Evolutionary conservation across 2,888 invertebrate species (phyloP), one percentile per base, ranked within the genome.

Genomic region (Ctena decussata): DNA sequence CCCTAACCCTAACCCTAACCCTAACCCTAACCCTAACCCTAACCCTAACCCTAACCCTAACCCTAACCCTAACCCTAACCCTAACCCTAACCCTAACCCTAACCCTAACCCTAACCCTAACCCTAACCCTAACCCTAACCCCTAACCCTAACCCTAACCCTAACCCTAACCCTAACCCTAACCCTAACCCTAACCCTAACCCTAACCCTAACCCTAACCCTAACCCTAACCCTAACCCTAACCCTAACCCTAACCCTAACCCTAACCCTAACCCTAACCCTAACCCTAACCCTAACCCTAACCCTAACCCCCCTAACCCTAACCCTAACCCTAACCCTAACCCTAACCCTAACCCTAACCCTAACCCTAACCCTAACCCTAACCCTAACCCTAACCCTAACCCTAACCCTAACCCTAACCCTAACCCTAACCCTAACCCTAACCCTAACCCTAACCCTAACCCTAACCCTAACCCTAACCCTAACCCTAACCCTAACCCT

Each of bases 341-440:
- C 60, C 60, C 60, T 21, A 6, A 60, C 27, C 60, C 60, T 11
- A 6, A 60, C 27, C 72, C 41, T 44, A 41, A 72, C 72, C 72
- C 72, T 44, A 41, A 72, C 41, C 72, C 72, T 27, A 41, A 44
- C 72, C 44, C 44, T 44, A 60, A 60, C 65, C 77, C 77, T 65
- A 37, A 77, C 60, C 77, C 77, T 65, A 60, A 24, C 60, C 49
- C 49, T 49, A 11, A 8, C 49, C 79, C 75, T 18, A 8, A 8
- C 60, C 60, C 60, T 27, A 78, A 79, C 78, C 77, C 70, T 85
- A 89, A 85, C 90, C 90, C 86, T 82, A 86, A 90, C 85, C 90
- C 89, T 84, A 89, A 89, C 83, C 90, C 88, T 82, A 87, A 87
- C 81, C 87, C 73, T 73, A 76, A 82, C 79, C 82, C 81, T 77